phyloP scores from a whole-genome alignment of 2,888 invertebrate species.

The Drosophila sordidapex region DNA sequence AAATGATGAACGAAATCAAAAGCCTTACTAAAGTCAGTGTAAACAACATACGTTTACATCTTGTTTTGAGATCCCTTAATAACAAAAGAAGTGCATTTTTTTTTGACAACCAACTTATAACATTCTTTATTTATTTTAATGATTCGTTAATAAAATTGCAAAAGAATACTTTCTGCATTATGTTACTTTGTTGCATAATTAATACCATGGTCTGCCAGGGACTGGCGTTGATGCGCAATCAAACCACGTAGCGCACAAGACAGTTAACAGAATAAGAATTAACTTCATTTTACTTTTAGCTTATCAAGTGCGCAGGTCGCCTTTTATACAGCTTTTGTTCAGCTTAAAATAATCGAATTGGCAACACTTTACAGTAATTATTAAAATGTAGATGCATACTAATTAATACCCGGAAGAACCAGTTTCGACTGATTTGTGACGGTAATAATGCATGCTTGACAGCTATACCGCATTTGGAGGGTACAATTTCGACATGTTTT shows the following conservation, averaged over 20 bases:
- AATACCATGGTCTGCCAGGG: accelerated
- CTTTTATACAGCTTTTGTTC: neutral
- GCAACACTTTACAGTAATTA: neutral
- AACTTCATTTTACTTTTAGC: neutral
- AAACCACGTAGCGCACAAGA: neutral
- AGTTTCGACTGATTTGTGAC: no score
- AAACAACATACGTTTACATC: no score
- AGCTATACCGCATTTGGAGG: no score
- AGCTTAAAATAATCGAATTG: neutral
- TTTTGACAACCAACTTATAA: neutral
- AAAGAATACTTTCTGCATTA: neutral
- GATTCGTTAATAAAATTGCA: neutral
- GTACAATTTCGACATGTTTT: no score
- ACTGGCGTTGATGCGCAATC: no score
- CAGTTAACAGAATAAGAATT: neutral
- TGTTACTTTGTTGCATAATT: no score
- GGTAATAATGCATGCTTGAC: neutral
- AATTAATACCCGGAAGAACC: neutral
- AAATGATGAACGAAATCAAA: no score
- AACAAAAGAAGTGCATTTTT: neutral
- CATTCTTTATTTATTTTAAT: neutral
- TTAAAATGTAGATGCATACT: neutral
- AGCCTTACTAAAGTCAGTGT: no score
- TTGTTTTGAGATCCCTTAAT: no score
- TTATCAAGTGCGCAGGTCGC: no score